These are phyloP conservation scores for Sminthurides aquaticus DNA, from an alignment of 2,888 invertebrate species.

Conservation along the genomic window DNA sequence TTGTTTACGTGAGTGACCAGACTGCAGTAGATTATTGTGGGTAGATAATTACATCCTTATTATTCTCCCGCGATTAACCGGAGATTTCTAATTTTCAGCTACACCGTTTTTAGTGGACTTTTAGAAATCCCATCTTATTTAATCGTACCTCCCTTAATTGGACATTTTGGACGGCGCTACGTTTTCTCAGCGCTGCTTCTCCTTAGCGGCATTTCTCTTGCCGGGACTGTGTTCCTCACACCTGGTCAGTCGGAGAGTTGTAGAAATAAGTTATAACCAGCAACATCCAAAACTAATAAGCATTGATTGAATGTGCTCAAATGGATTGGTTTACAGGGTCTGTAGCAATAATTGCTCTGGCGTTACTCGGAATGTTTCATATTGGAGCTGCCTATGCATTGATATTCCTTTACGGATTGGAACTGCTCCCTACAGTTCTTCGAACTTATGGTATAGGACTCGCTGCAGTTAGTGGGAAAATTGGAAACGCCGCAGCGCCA, in stretches of 20 bases:
- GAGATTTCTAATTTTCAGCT: too few species aligned
- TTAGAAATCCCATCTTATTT: conserved; percentile 39
- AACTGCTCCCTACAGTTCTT: conserved; percentile 33
- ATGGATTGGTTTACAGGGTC: conserved; percentile 30
- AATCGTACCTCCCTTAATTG: conserved; percentile 32
- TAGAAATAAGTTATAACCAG: background rate
- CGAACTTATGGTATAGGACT: conserved; percentile 32
- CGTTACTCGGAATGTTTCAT: conserved; percentile 31
- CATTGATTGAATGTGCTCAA: too few species aligned
- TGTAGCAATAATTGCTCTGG: conserved; percentile 24
- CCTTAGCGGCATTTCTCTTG: conserved; percentile 27
- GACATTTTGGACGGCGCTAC: conserved; percentile 27
- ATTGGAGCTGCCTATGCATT: conserved; percentile 36
- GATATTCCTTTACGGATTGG: conserved; percentile 34
- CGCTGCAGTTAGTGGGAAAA: conserved; percentile 5
- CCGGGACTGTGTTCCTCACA: conserved; percentile 23
- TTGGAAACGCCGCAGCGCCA: conserved; percentile 9
- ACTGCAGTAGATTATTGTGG: background rate
- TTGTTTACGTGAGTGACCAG: conserved; percentile 18
- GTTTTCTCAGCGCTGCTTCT: conserved; percentile 32
- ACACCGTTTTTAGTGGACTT: conserved; percentile 33
- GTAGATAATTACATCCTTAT: background rate
- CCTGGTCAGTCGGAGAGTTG: conserved; percentile 17
- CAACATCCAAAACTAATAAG: background rate
- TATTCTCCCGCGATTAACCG: too few species aligned